Evolutionary conservation across 2,113 vertebrate genomes (phyloP), one percentile per base, ranked within the genome.

Genomic region (western clawed frog (Xenopus tropicalis)): DNA sequence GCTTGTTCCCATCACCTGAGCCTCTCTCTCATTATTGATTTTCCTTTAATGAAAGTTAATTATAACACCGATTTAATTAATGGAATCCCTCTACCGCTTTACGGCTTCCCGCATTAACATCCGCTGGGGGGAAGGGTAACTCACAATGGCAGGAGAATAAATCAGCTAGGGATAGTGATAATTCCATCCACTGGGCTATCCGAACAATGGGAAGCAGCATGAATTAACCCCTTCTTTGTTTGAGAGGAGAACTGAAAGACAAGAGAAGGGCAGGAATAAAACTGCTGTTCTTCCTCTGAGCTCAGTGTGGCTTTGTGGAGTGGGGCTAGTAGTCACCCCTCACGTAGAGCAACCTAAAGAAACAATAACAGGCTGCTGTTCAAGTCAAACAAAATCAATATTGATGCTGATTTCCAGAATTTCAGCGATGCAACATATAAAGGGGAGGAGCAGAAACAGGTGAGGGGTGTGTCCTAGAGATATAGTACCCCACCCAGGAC

Each of bases 1-100:
- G 58, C 66, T 76, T 51, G 48, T 76, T 76, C 66, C 66, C 66
- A 76, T 76, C 73, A 76, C 73, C 73, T 76, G 66, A 76, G 73
- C 73, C 66, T 76, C 46, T 80, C 29, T 37, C 83, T 85, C 85
- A 83, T 84, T 90, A 90, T 90, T 89, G 89, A 90, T 89, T 88
- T 85, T 85, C 84, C 85, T 86, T 86, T 87, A 90, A 89, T 91
- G 87, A 87, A 88, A 89, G 87, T 90, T 91, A 91, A 91, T 90
- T 89, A 90, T 85, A 86, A 84, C 88, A 85, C 85, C 85, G 88
- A 86, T 89, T 90, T 91, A 91, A 91, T 91, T 90, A 89, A 89
- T 85, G 84, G 86, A 87, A 84, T 86, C 85, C 69, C 85, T 76
- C 84, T 84, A 86, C 83, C 85, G 81, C 86, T 86, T 87, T 86